Percentiles rank a stretch among this genome's conserved stretches.
Evolutionary conservation across 2,113 vertebrate genomes (phyloP).

Genomic region (Pavo muticus): DNA sequence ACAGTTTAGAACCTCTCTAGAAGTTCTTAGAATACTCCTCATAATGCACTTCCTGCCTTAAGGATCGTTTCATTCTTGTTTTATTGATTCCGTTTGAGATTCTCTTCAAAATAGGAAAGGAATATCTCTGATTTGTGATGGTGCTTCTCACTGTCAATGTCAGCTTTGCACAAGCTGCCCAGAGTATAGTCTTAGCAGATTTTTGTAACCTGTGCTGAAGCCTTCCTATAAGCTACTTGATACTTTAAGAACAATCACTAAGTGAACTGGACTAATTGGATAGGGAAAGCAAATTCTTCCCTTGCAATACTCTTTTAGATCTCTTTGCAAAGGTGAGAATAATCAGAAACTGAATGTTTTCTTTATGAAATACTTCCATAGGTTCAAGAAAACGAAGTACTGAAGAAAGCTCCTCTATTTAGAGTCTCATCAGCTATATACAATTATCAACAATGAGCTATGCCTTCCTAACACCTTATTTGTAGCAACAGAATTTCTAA

Average conservation of each 20-base stretch:
- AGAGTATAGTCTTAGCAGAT: neutral
- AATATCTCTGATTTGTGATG: neutral
- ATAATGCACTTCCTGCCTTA: neutral
- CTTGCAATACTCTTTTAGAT: neutral
- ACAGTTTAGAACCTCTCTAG: neutral
- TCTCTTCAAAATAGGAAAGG: neutral
- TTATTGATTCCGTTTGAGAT: neutral
- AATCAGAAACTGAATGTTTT: neutral
- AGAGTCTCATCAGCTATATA: neutral
- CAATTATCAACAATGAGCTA: neutral
- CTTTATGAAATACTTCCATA: neutral
- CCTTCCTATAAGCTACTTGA: neutral
- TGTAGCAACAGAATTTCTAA: neutral
- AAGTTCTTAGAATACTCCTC: neutral
- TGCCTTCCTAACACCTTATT: neutral
- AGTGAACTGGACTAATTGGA: neutral
- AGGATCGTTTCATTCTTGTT: neutral
- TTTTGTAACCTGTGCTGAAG: neutral
- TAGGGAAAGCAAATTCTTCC: neutral
- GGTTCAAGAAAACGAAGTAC: neutral
- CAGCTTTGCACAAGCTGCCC: neutral
- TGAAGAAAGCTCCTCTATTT: neutral
- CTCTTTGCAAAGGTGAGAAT: neutral
- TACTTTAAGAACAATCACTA: neutral
- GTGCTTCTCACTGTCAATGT: neutral